Evolutionary conservation across 2,797 vertebrate genomes (phyloP), one percentile per base, ranked within the genome.

Genomic region (Zenarchopterus dispar): DNA sequence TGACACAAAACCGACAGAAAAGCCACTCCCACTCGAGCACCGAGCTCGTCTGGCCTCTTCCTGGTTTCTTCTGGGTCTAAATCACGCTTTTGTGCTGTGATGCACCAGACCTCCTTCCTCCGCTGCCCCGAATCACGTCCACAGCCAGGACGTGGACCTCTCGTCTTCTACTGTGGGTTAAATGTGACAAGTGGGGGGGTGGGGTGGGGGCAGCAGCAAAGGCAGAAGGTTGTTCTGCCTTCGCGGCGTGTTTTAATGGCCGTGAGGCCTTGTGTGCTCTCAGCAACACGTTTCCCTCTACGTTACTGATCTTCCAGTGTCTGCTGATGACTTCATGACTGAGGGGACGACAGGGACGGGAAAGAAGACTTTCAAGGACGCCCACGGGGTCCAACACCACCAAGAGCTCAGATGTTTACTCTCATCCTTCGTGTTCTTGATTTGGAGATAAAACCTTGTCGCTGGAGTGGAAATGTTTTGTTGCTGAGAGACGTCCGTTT

Each of bases 11-110:
- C 56, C 60, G 51, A 73, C 53, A 56, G 73, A 28, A 82, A 71
- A 72, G 57, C 39, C 47, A 46, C 17, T 48, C 18, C 7, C 66
- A 68, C 59, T 62, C 62, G 31, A 80, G 54, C 59, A 65, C 75
- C 10, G 48, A 77, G 75, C 79, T 82, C 63, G 70, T 67, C 63
- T 66, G 70, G 65, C 63, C 63, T 47, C 67, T 50, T 44, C 8
- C 42, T n/a, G 26, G 4, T 36, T 45, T 21, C 28, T 47, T 16
- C n/a, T 0, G 13, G 0, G 10, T 15, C 58, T 67, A 46, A 68
- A 77, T 60, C 33, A 49, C 17, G 7, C 23, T 23, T 26, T 50
- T 24, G 59, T 43, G 56, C 19, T 2, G 15, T 3, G 18, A 55
- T 70, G 21, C 24, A 47, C 55, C 56, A 62, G 10, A 26, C 54